These are phyloP conservation scores for Borostomias antarcticus DNA, from an alignment of 2,797 vertebrate species.

Conservation along the genomic window DNA sequence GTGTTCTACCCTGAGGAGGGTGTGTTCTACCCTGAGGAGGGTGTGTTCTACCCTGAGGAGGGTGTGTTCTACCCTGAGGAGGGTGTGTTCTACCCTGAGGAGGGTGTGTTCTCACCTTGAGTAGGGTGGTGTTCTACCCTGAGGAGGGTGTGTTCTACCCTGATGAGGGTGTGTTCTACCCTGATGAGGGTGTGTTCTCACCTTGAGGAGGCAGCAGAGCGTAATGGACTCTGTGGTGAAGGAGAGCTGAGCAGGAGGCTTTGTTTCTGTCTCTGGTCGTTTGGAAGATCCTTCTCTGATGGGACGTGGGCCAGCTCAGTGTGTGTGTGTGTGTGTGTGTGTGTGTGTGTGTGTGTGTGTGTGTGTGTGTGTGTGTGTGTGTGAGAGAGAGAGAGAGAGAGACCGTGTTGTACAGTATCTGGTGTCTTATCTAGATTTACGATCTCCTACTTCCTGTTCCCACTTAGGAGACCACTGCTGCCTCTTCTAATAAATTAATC, in stretches of 20 bases:
- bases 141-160: too few species aligned
- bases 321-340: slow-evolving; percentile 32
- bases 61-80: not conserved
- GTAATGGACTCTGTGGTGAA: slow-evolving; percentile 56
- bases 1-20: too few species aligned
- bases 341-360: slow-evolving; percentile 12
- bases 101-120: slow-evolving; percentile 72
- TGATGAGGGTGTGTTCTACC: too few species aligned
- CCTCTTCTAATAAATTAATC: slow-evolving; percentile 13
- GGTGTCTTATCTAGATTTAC: slow-evolving; percentile 8
- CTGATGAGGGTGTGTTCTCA: too few species aligned
- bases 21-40: too few species aligned
- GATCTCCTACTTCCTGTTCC: slow-evolving; percentile 1
- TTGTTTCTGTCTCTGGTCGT: slow-evolving; percentile 15
- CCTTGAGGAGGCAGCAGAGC: slow-evolving; percentile 65
- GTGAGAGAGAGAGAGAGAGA: not conserved
- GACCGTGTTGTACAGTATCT: not conserved
- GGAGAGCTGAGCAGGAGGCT: slow-evolving; percentile 37
- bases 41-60: not conserved
- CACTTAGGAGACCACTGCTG: slow-evolving; percentile 18
- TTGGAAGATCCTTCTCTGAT: not conserved
- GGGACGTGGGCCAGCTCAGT: not conserved
- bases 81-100: not conserved
- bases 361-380: not conserved
- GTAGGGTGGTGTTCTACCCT: too few species aligned